phyloP scores from a whole-genome alignment of 2,797 vertebrate genomes.

The Telmatherina bonti region DNA sequence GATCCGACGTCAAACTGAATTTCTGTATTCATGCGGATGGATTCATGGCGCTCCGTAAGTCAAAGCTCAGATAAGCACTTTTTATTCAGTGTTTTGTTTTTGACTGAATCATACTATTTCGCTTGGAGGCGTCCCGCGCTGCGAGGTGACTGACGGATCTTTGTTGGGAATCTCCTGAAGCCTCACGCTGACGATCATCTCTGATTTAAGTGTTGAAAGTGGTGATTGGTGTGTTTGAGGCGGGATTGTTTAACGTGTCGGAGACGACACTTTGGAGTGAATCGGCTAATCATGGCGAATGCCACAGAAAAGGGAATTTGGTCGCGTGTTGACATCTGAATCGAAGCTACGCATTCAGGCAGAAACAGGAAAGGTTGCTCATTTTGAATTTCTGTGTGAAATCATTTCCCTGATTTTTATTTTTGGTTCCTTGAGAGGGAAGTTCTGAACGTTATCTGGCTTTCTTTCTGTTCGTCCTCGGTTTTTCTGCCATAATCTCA shows the following conservation, averaged over 20 bases:
- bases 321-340: background rate
- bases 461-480: conserved; percentile 11
- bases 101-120: conserved; percentile 5
- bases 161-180: background rate
- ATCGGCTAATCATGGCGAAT: conserved; percentile 10
- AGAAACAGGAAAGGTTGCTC: background rate
- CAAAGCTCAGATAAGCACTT: conserved; percentile 5
- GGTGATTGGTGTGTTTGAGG: background rate
- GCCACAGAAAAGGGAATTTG: background rate
- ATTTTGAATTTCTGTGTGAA: conserved; percentile 9
- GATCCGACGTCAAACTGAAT: no score
- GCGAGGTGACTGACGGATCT: background rate
- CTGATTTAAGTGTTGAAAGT: background rate
- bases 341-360: conserved; percentile 1
- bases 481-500: conserved; percentile 18
- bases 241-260: background rate
- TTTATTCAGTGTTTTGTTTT: conserved; percentile 28
- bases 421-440: background rate
- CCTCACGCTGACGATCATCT: background rate
- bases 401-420: conserved; percentile 5
- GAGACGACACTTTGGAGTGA: conserved; percentile 17
- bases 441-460: conserved; percentile 17
- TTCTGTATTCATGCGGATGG: conserved; percentile 10
- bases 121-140: background rate
- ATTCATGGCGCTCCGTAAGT: background rate